phyloP scores from a whole-genome alignment of 2,797 vertebrate species.

The Manis javanica region DNA sequence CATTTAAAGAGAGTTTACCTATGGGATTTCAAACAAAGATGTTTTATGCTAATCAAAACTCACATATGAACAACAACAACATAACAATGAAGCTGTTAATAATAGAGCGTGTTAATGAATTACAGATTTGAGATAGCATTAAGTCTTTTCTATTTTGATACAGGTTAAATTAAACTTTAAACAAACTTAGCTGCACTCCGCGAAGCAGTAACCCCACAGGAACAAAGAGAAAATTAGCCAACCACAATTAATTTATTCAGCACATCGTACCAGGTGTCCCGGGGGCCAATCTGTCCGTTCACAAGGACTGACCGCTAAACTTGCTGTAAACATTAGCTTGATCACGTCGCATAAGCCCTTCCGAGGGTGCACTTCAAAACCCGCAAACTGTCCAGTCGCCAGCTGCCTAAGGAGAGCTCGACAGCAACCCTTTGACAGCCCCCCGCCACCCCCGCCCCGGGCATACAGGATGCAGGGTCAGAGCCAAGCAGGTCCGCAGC shows the following conservation, averaged over 20 bases:
- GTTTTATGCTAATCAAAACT: background rate
- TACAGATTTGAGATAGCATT: background rate
- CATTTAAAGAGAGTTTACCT: conserved; percentile 8
- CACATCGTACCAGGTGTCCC: background rate
- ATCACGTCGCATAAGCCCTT: background rate
- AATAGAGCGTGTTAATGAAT: background rate
- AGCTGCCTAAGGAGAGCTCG: rapidly evolving
- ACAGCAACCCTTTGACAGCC: background rate
- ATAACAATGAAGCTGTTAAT: background rate
- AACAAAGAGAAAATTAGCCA: conserved; percentile 55
- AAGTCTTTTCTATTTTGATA: background rate
- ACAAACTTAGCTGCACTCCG: background rate
- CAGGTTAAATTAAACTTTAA: conserved; percentile 62
- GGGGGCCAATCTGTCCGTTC: background rate
- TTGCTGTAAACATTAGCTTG: background rate
- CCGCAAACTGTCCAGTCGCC: background rate
- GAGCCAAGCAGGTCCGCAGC: rapidly evolving
- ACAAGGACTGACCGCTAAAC: background rate
- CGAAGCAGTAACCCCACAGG: conserved; percentile 63
- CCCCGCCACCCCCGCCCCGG: too few species aligned
- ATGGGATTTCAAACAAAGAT: background rate
- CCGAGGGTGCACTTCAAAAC: background rate
- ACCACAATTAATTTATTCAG: conserved; percentile 48
- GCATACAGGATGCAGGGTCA: rapidly evolving
- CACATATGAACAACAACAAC: background rate